Conservation (phyloP, 2,888 invertebrate species). For the Cetonia aurata region DNA sequence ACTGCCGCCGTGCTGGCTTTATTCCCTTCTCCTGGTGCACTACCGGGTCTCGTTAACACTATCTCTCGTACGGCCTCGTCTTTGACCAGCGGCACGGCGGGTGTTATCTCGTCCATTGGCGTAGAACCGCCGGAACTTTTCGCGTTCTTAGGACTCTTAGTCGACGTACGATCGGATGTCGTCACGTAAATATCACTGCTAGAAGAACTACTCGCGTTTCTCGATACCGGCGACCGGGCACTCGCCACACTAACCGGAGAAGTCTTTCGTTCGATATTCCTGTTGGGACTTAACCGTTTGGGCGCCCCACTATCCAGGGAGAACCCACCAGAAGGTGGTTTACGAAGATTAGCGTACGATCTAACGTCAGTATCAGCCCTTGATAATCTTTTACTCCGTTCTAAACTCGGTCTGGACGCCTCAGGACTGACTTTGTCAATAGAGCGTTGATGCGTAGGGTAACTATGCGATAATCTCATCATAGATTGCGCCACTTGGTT, state of each 20-base stretch:
- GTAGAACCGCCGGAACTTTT: conserved; percentile 69
- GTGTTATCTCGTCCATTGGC: conserved; percentile 66
- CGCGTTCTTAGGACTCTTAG: conserved; percentile 66
- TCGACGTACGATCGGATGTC: conserved; percentile 68
- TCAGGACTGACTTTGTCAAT: conserved; percentile 58
- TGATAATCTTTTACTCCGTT: conserved; percentile 37
- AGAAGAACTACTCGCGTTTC: conserved; percentile 66
- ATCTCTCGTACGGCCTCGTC: conserved; percentile 63
- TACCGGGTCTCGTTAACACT: conserved; percentile 68
- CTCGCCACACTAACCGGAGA: conserved; percentile 57
- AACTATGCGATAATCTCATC: conserved; percentile 70
- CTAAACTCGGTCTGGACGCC: conserved; percentile 46
- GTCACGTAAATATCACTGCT: conserved; percentile 71
- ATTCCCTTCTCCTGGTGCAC: conserved; percentile 67
- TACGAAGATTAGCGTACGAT: conserved; percentile 27
- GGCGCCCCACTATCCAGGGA: conserved; percentile 35
- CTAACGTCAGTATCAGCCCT: conserved; percentile 42
- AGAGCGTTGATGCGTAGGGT: conserved; percentile 68
- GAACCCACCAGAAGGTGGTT: conserved; percentile 36
- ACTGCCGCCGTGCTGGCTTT: conserved; percentile 49
- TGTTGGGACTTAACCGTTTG: conserved; percentile 56
- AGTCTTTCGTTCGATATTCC: conserved; percentile 44
- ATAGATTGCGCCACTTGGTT: conserved; percentile 57
- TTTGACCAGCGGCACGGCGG: conserved; percentile 43
- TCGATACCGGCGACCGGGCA: conserved; percentile 60